These are phyloP conservation scores for Bursaphelenchus mucronatus DNA, from an alignment of 1,140 invertebrate species.

Conservation along the genomic window DNA sequence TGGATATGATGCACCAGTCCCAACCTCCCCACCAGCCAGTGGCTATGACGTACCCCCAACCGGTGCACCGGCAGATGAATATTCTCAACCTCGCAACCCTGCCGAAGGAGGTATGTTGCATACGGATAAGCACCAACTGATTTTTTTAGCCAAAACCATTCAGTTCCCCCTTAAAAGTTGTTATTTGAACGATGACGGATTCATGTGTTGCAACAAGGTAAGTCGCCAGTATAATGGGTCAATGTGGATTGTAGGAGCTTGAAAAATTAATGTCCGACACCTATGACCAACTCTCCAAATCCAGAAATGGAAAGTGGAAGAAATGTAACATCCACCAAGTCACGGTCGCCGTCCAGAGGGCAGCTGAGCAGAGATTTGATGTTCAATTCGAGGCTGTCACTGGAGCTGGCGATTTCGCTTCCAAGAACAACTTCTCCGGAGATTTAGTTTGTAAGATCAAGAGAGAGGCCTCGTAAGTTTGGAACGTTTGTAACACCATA, in stretches of 20 bases:
- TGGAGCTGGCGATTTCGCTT: conserved; percentile 40
- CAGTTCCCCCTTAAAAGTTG: conserved; percentile 36
- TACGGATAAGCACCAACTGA: not conserved
- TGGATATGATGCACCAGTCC: not conserved
- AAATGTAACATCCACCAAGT: conserved; percentile 47
- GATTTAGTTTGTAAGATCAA: conserved; percentile 39
- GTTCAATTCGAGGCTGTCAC: conserved; percentile 40
- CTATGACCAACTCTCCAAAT: conserved; percentile 14
- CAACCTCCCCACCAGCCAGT: no score
- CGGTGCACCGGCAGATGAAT: no score
- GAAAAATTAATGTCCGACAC: conserved; percentile 44
- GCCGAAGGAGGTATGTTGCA: not conserved
- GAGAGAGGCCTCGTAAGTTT: conserved; percentile 29
- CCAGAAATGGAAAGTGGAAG: conserved; percentile 35
- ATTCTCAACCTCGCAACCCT: no score
- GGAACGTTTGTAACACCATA: no score
- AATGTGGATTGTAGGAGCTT: conserved; percentile 25
- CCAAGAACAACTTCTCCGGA: conserved; percentile 30
- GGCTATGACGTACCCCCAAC: no score
- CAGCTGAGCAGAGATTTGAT: conserved; percentile 31
- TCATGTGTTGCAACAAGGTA: conserved; percentile 43
- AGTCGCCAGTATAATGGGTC: conserved; percentile 6
- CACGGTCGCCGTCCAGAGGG: conserved; percentile 32
- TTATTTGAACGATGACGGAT: conserved; percentile 42
- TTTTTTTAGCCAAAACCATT: not conserved